Base-by-base conservation (phyloP, 2,888 invertebrate species). In the Andrena bicolor region DNA sequence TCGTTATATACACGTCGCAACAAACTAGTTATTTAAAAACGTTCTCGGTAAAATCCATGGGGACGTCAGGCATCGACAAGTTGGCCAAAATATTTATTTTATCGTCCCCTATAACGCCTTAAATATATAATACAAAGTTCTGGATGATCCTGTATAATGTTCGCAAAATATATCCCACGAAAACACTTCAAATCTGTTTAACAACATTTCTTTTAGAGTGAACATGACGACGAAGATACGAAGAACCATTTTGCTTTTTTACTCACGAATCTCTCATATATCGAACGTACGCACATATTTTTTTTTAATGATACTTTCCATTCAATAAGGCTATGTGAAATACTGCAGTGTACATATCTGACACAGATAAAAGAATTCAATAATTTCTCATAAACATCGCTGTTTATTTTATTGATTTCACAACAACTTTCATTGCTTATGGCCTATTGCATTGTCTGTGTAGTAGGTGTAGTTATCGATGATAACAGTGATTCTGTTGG, bases 401-500 rank as follows among this genome's bases (percentile, higher is more conserved):
- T 8, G 7, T n/a, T 16, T 6, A 35, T 56, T 26, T 63, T 6
- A 20, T 35, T 35, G n/a, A 4, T 49, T 64, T 7, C 7, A 10
- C 23, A 8, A 58, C 56, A 58, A 28, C n/a, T 58, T 41, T 13
- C 26, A 56, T 63, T 56, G 41, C 30, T 51, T 74, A 30, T 26
- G 30, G 16, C 30, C 51, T 66, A 30, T 63, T 41, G 56, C 30
- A 26, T 23, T 56, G 26, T 41, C 48, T 48, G 10, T 63, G 48
- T 41, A 63, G 23, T 66, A 4, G 26, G 48, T 68, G n/a, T 49
- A 49, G 26, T 23, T 73, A 48, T 61, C 35, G 10, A 49, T 75
- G 48, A 23, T 66, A 30, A n/a, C n/a, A 63, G 26, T 48, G 56
- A 23, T 48, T n/a, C 30, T 23, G 53, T 16, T n/a, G 13, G 28